Conservation (phyloP, 2,888 invertebrate genomes). For the Clunio marinus region DNA sequence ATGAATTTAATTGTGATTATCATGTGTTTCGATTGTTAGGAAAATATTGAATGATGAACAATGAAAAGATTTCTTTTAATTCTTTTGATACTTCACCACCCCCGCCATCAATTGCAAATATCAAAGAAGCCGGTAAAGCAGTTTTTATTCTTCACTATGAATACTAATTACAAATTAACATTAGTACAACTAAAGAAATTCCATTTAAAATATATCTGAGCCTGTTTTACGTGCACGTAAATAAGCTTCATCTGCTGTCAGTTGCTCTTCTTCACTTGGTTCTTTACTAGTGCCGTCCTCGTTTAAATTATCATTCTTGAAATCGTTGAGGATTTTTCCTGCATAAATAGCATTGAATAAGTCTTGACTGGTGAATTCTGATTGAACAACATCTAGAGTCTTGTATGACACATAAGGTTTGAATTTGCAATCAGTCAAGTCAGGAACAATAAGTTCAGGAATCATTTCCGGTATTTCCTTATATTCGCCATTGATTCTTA, state of each 20-base stretch:
- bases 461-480: constrained; percentile 77
- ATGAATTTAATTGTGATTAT: too few relatives aligned
- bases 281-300: constrained; percentile 64
- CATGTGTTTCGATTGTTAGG: too few relatives aligned
- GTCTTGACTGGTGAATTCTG: constrained; percentile 77
- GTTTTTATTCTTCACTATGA: too few relatives aligned
- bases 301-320: constrained; percentile 64
- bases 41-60: too few relatives aligned
- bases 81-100: too few relatives aligned
- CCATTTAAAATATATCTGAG: constrained; percentile 67
- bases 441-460: constrained; percentile 89
- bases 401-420: constrained; percentile 94
- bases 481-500: constrained; percentile 55
- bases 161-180: too few relatives aligned
- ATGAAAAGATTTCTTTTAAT: too few relatives aligned
- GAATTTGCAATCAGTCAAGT: constrained; percentile 73
- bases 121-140: too few relatives aligned
- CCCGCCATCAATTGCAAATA: too few relatives aligned
- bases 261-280: constrained; percentile 67
- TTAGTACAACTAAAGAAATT: too few relatives aligned
- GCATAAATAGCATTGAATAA: constrained; percentile 78
- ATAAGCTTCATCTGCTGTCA: constrained; percentile 69
- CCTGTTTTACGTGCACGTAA: constrained; percentile 68
- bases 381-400: constrained; percentile 67
- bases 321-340: constrained; percentile 72